Percentiles rank a stretch among this genome's conserved stretches.
Evolutionary conservation across 2,113 vertebrate species (phyloP).

Genomic region (Rhineura floridana): DNA sequence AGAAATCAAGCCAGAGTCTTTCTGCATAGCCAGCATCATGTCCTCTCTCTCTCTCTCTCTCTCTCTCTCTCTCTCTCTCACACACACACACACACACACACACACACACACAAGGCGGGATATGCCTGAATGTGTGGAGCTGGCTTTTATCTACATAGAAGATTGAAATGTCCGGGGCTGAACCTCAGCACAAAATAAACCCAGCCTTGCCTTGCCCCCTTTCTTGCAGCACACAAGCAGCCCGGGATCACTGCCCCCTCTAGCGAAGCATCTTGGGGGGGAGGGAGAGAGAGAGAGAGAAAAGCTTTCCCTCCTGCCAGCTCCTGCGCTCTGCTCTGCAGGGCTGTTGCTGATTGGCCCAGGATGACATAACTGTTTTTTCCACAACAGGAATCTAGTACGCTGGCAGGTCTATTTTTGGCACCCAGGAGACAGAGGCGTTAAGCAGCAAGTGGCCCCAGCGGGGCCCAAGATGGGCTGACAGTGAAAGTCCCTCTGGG

Average conservation of each 20-base stretch:
- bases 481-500: slow-evolving; percentile 13
- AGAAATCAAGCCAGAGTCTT: background rate
- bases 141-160: background rate
- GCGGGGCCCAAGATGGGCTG: slow-evolving; percentile 45
- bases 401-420: slow-evolving; percentile 83
- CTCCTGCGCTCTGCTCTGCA: slow-evolving; percentile 66
- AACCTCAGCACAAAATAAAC: background rate
- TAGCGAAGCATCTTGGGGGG: background rate
- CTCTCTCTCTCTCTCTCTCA: too few relatives aligned
- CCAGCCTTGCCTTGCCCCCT: background rate
- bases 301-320: slow-evolving; percentile 22
- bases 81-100: too few relatives aligned
- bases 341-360: slow-evolving; percentile 80
- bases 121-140: background rate
- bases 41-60: too few relatives aligned
- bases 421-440: slow-evolving; percentile 68
- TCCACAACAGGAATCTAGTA: slow-evolving; percentile 75
- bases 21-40: too few relatives aligned
- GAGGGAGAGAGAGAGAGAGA: slow-evolving; percentile 49
- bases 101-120: too few relatives aligned
- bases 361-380: slow-evolving; percentile 81
- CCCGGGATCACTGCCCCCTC: background rate
- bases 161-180: background rate
- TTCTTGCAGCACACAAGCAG: background rate
- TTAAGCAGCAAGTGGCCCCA: slow-evolving; percentile 69